Evolutionary conservation across 2,888 invertebrate genomes (phyloP).

Genomic region (Xestia ashworthii): DNA sequence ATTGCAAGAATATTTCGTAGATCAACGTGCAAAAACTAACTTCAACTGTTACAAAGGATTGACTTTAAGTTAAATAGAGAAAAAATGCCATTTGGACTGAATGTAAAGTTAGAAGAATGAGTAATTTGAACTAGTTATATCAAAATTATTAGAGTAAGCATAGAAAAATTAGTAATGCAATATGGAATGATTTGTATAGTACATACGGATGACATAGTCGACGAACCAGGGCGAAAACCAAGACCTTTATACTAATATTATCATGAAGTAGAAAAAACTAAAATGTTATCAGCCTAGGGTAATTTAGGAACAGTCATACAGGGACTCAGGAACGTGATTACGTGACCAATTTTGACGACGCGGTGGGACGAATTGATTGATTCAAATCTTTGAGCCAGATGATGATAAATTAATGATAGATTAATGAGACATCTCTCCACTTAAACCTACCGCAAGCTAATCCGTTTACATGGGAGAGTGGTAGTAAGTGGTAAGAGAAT

Average conservation of each 20-base stretch:
- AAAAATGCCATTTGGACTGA: not conserved
- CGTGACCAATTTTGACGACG: not conserved
- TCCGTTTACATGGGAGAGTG: conserved; percentile 44
- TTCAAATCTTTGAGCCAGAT: not conserved
- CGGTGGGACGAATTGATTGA: not conserved
- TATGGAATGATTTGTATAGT: too few species aligned
- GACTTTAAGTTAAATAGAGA: not conserved
- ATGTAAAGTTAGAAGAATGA: not conserved
- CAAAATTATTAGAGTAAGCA: not conserved
- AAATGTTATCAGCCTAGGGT: too few species aligned
- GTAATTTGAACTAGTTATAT: not conserved
- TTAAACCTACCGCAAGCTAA: conserved; percentile 18
- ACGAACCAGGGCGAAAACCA: not conserved
- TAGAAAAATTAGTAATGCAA: not conserved
- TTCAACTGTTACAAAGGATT: not conserved
- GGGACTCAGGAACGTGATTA: not conserved
- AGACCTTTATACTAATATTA: too few species aligned
- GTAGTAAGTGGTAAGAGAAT: too few species aligned
- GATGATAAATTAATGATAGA: not conserved
- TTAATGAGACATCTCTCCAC: not conserved
- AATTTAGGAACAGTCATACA: too few species aligned
- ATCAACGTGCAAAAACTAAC: not conserved
- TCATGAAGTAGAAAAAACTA: too few species aligned
- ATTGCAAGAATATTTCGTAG: not conserved
- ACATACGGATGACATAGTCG: not conserved